phyloP scores from a whole-genome alignment of 2,113 vertebrate species.

The Meleagris gallopavo region DNA sequence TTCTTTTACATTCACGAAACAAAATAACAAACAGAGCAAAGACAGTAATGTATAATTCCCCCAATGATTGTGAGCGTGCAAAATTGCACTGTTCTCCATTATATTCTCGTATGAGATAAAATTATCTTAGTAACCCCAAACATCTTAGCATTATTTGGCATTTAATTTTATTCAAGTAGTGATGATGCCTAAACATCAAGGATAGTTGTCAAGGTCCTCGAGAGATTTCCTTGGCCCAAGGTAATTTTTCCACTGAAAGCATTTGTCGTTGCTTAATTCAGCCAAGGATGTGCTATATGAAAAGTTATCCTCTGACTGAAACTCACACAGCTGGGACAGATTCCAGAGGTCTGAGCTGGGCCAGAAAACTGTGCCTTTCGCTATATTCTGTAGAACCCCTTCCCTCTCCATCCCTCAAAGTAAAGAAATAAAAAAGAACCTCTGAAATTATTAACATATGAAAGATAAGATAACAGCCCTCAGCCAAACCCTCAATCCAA shows the following conservation, averaged over 20 bases:
- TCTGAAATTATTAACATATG: conserved; percentile 7
- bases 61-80: not conserved
- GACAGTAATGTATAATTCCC: not conserved
- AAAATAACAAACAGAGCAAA: not conserved
- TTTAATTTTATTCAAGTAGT: not conserved
- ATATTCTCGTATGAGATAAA: not conserved
- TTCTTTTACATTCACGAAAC: not conserved
- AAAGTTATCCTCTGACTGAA: not conserved
- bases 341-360: not conserved
- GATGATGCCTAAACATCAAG: not conserved
- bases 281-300: not conserved
- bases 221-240: not conserved
- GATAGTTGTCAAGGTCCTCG: not conserved
- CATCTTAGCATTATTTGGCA: not conserved
- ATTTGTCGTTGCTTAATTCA: not conserved
- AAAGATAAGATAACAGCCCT: not conserved
- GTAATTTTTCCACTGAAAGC: not conserved
- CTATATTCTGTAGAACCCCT: not conserved
- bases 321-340: not conserved
- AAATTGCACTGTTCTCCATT: rapidly evolving
- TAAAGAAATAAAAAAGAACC: not conserved
- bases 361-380: not conserved
- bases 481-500: not conserved
- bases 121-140: not conserved
- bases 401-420: not conserved